Evolutionary conservation across 2,888 invertebrate genomes (phyloP).

Genomic region (Neoscelio sp.): DNA sequence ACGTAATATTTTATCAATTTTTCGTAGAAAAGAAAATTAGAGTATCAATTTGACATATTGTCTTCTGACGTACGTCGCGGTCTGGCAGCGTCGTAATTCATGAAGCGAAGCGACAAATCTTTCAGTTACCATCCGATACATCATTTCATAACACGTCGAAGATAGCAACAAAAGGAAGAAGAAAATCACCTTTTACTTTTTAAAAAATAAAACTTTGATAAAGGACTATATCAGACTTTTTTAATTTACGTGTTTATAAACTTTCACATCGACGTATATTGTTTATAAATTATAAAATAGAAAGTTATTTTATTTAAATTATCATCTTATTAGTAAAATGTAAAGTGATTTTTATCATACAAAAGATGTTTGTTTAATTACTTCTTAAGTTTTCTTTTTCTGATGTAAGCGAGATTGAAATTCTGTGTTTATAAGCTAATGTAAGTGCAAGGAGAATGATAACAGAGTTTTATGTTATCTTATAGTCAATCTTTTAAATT

Average conservation of each 20-base stretch:
- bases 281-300: too few relatives aligned
- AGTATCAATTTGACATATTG: constrained; percentile 56
- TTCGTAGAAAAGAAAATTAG: constrained; percentile 44
- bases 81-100: constrained; percentile 47
- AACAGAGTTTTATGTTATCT: constrained; percentile 33
- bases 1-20: constrained; percentile 33
- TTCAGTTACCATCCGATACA: constrained; percentile 47
- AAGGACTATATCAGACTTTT: too few relatives aligned
- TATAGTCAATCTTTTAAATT: constrained; percentile 37
- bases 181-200: constrained; percentile 15
- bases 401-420: neutral
- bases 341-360: neutral
- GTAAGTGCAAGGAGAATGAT: constrained; percentile 21
- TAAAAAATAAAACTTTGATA: constrained; percentile 3
- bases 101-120: constrained; percentile 58
- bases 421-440: constrained; percentile 32
- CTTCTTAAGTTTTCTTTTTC: neutral
- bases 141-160: constrained; percentile 51
- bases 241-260: too few relatives aligned
- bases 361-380: neutral
- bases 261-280: too few relatives aligned
- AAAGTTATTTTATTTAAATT: too few relatives aligned
- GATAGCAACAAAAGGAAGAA: constrained; percentile 27
- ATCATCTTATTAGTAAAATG: too few relatives aligned
- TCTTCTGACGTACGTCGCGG: constrained; percentile 40